Evolutionary conservation across 2,113 vertebrate genomes (phyloP), one percentile per base, ranked within the genome.

Genomic region (Vombatus ursinus): DNA sequence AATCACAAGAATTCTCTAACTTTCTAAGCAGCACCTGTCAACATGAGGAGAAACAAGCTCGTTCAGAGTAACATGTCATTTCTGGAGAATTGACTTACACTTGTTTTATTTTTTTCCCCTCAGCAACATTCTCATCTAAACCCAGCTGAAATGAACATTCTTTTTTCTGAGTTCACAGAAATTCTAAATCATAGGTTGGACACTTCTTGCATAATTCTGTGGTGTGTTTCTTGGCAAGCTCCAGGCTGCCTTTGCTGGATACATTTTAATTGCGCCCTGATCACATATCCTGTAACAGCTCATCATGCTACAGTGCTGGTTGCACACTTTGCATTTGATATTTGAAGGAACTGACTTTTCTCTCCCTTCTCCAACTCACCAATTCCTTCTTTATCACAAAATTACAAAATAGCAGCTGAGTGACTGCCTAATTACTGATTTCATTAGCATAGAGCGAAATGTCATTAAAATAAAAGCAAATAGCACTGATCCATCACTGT

Each of bases 391-490:
- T 92, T 95, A 90, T 95, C 11, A 90, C 50, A 89, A 25, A 96
- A 94, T 90, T 24, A 48, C 50, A 94, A 47, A 92, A 89, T 51
- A 92, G 94, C 47, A 92, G 8, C 23, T 50, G 12, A 91, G 92
- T 92, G 51, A 47, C 91, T 52, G 50, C 47, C 50, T 92, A 52
- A 93, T 94, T 96, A 92, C 48, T 96, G 28, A 8, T 51, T 52
- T 89, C 94, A 61, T 91, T 96, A 96, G 89, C 91, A 94, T 89
- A 95, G 48, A 93, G 93, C 90, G 51, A 96, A 96, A 91, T 48
- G 50, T 0, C 23, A 97, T 53, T 28, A 93, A 96, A 95, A 49
- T 2, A 50, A 96, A 94, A 89, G 37, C 8, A 57, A 47, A 96
- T 52, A 95, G n/a, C 4, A 19, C 52, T 57, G 8, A 94, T 95